Evolutionary conservation across 2,888 invertebrate genomes (phyloP).

Genomic region (Timema podura): DNA sequence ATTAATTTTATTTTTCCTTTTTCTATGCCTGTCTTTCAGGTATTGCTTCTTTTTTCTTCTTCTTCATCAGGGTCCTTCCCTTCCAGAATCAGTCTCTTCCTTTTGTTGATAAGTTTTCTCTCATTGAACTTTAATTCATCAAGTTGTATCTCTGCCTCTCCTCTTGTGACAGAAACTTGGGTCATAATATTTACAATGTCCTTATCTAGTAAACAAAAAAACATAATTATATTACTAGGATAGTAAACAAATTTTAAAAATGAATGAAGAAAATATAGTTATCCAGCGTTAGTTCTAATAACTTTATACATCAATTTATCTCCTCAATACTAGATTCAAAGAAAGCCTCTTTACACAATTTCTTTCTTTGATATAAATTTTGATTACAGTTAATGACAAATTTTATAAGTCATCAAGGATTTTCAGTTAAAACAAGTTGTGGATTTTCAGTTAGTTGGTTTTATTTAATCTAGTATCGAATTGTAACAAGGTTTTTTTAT

Average conservation of each 20-base stretch:
- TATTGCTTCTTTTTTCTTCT: slow-evolving; percentile 49
- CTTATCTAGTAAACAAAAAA: slow-evolving; percentile 57
- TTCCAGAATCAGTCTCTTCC: slow-evolving; percentile 82
- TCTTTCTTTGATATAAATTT: too few species aligned
- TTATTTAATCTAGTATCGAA: too few species aligned
- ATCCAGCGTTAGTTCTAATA: too few species aligned
- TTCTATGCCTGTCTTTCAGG: slow-evolving; percentile 25
- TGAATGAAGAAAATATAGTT: not conserved
- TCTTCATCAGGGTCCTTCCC: slow-evolving; percentile 77
- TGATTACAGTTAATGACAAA: too few species aligned
- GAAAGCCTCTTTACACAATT: too few species aligned
- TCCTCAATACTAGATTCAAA: too few species aligned
- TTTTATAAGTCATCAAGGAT: too few species aligned
- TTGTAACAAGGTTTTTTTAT: too few species aligned
- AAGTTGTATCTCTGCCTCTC: slow-evolving; percentile 87
- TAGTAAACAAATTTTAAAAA: slow-evolving; percentile 20
- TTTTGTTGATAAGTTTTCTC: slow-evolving; percentile 75
- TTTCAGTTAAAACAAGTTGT: too few species aligned
- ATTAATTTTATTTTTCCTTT: slow-evolving; percentile 26
- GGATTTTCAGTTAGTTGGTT: too few species aligned
- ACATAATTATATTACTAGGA: not conserved
- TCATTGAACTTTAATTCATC: slow-evolving; percentile 92
- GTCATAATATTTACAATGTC: slow-evolving; percentile 87
- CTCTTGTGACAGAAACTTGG: slow-evolving; percentile 86
- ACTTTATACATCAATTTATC: too few species aligned